Conservation (phyloP, 2,797 vertebrate genomes). For the Podargus strigoides region DNA sequence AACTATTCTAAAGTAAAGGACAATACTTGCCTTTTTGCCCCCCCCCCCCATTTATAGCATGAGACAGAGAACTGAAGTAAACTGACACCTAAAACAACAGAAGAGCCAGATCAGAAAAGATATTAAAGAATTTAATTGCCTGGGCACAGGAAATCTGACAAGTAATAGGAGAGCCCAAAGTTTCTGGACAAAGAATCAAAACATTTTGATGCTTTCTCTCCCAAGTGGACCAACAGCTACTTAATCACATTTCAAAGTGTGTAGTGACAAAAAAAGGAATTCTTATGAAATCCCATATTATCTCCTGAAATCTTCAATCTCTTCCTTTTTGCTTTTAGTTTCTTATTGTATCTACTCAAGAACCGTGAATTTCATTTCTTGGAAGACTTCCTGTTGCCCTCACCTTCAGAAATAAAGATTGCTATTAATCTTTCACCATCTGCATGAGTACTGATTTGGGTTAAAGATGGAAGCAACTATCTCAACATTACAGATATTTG, state of each 20-base stretch:
- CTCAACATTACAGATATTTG: background rate
- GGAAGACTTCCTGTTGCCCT: background rate
- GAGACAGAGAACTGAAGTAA: background rate
- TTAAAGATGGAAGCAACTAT: background rate
- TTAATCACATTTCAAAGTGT: background rate
- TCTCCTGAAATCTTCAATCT: background rate
- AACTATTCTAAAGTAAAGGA: background rate
- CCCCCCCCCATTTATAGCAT: background rate
- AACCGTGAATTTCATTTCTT: background rate
- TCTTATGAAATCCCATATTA: background rate
- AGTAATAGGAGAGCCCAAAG: background rate
- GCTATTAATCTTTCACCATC: background rate
- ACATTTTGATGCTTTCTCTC: background rate
- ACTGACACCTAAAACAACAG: background rate
- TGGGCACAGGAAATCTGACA: background rate
- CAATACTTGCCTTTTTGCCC: background rate
- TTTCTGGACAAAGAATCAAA: background rate
- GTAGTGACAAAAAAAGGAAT: background rate
- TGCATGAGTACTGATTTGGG: rapidly evolving
- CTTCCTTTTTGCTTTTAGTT: background rate
- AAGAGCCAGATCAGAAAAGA: background rate
- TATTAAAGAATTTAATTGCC: background rate
- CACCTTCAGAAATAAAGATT: background rate
- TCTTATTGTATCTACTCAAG: background rate
- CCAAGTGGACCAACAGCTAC: background rate